Percentiles rank a stretch among this genome's conserved stretches.
phyloP scores from a whole-genome alignment of 2,888 invertebrate species.

The Shargacucullia verbasci region DNA sequence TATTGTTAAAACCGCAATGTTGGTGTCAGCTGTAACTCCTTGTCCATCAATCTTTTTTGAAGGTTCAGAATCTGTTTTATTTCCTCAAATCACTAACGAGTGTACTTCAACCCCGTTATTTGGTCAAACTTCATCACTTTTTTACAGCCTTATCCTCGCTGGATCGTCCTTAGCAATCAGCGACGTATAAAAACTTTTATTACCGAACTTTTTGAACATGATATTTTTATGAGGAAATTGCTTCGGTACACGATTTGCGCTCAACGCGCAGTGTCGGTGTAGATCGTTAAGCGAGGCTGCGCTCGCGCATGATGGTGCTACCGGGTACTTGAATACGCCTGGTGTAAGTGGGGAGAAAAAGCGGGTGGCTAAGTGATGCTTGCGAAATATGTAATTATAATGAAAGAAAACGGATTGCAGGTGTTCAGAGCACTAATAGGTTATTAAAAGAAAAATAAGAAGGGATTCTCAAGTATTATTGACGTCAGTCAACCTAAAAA shows the following conservation, averaged over 20 bases:
- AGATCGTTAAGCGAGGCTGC: constrained; percentile 62
- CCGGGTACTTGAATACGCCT: constrained; percentile 54
- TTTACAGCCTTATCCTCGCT: constrained; percentile 17
- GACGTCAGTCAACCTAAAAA: no score
- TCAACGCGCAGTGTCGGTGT: constrained; percentile 59
- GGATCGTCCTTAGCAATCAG: constrained; percentile 32
- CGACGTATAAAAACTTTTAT: constrained; percentile 38
- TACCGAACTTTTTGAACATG: constrained; percentile 35
- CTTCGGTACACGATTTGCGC: constrained; percentile 57
- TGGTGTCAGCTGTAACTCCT: not conserved
- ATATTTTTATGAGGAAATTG: constrained; percentile 60
- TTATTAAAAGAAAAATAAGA: not conserved
- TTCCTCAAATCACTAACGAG: constrained; percentile 33
- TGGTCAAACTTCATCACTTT: constrained; percentile 43
- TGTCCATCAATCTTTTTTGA: constrained; percentile 10
- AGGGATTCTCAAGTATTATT: no score
- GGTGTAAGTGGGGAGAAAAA: constrained; percentile 44
- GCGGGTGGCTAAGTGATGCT: constrained; percentile 35
- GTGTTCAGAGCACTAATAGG: constrained; percentile 7
- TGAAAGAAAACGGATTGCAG: constrained; percentile 3
- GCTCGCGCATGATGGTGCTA: constrained; percentile 60
- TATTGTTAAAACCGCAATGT: not conserved
- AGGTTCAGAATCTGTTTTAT: constrained; percentile 15
- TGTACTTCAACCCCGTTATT: constrained; percentile 34
- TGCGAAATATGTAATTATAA: constrained; percentile 31